Percentiles rank a stretch among this genome's conserved stretches.
Evolutionary conservation across 2,888 invertebrate species (phyloP).

Genomic region (Sicus ferrugineus): DNA sequence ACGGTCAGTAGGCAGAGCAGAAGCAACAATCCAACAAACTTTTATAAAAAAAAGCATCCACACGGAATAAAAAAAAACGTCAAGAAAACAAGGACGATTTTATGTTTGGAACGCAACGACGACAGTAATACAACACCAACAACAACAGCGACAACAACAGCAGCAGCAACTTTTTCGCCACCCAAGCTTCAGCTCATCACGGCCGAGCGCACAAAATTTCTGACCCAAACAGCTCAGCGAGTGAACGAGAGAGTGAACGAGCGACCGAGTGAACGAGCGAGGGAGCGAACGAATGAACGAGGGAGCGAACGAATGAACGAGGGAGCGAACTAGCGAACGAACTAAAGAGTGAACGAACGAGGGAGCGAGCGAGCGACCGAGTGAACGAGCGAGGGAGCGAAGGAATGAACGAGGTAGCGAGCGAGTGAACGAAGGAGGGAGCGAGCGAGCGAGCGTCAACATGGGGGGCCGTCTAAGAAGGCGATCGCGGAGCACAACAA

Average conservation of each 20-base stretch:
- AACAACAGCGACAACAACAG: conserved; percentile 5
- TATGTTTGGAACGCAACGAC: neutral
- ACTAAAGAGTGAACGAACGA: neutral
- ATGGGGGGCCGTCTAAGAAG: neutral
- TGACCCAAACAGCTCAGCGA: neutral
- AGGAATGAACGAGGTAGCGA: conserved; percentile 4
- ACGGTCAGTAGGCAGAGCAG: conserved; percentile 12
- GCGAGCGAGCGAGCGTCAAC: conserved; percentile 20
- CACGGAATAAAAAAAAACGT: neutral
- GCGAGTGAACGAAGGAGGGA: conserved; percentile 2
- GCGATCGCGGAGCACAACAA: neutral
- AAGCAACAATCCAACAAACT: neutral
- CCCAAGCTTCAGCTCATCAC: conserved; percentile 18
- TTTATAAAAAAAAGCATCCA: neutral
- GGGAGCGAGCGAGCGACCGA: neutral
- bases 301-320: conserved; percentile 1
- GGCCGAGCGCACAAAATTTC: conserved; percentile 15
- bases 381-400: conserved; percentile 13
- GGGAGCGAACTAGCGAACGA: conserved; percentile 18
- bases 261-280: neutral
- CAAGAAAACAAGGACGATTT: neutral
- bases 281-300: conserved; percentile 19
- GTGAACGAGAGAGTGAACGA: neutral
- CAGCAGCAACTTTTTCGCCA: neutral
- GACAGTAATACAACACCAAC: conserved; percentile 1